Percentiles rank a stretch among this genome's conserved stretches.
phyloP scores from a whole-genome alignment of 2,888 invertebrate genomes.

The Leuctra nigra region DNA sequence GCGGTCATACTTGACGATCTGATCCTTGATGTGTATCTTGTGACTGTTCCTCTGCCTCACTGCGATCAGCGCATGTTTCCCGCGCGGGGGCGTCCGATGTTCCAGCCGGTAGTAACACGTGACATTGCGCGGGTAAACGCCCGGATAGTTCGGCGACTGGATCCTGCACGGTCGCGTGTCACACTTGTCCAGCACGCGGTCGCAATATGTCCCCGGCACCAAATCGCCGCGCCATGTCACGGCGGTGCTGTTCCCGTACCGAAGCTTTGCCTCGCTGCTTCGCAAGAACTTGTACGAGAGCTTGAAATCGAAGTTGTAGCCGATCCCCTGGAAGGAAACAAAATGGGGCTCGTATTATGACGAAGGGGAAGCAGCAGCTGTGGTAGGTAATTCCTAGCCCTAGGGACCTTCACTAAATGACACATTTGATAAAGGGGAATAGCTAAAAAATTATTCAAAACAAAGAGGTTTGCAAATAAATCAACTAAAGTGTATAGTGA shows the following conservation, averaged over 20 bases:
- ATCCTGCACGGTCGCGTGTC: slow-evolving; percentile 63
- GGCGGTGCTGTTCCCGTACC: slow-evolving; percentile 68
- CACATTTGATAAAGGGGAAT: no score
- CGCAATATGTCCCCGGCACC: slow-evolving; percentile 70
- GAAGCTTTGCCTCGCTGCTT: slow-evolving; percentile 65
- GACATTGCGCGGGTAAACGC: slow-evolving; percentile 76
- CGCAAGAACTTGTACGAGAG: slow-evolving; percentile 77
- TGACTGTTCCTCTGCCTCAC: slow-evolving; percentile 72
- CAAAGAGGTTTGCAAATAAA: no score
- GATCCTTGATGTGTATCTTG: slow-evolving; percentile 72
- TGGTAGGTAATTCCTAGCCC: no score
- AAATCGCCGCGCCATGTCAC: slow-evolving; percentile 69
- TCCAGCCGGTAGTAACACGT: slow-evolving; percentile 72
- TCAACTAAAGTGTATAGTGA: no score
- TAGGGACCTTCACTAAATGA: no score
- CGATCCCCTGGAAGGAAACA: slow-evolving; percentile 53
- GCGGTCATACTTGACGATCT: slow-evolving; percentile 67
- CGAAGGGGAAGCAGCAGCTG: no score
- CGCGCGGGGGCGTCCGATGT: slow-evolving; percentile 50
- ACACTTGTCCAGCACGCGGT: slow-evolving; percentile 72
- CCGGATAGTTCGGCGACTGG: slow-evolving; percentile 86
- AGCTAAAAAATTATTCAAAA: no score
- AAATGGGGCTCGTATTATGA: background rate
- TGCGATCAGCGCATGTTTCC: slow-evolving; percentile 66
- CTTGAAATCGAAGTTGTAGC: slow-evolving; percentile 77